A percentile compares a stretch with the other conserved stretches of the same genome.
Evolutionary conservation across 2,888 invertebrate genomes (phyloP).

Genomic region (Choreutis nemorana): DNA sequence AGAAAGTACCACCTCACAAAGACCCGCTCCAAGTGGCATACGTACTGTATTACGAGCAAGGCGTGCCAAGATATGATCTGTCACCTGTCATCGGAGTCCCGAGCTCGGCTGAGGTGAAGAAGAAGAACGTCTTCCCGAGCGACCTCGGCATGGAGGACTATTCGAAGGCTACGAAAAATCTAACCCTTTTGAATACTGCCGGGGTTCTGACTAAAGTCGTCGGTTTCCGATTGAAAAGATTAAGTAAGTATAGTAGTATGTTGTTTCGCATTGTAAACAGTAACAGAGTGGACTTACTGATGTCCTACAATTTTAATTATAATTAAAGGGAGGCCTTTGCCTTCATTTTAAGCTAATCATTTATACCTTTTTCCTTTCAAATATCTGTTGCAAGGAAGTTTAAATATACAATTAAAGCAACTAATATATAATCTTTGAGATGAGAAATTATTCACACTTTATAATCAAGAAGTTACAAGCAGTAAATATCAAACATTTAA

Average conservation of each 20-base stretch:
- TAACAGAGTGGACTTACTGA: too few relatives aligned
- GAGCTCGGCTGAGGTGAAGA: constrained; percentile 32
- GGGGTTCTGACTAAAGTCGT: constrained; percentile 46
- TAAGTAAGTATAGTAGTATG: constrained; percentile 42
- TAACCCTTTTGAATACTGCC: constrained; percentile 44
- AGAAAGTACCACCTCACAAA: constrained; percentile 28
- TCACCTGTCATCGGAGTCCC: constrained; percentile 28
- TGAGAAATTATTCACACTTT: too few relatives aligned
- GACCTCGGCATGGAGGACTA: constrained; percentile 40
- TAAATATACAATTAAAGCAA: too few relatives aligned
- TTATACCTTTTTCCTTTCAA: too few relatives aligned
- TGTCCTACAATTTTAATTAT: too few relatives aligned
- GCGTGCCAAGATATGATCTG: constrained; percentile 32
- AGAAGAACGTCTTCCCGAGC: constrained; percentile 40
- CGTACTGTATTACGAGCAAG: constrained; percentile 53
- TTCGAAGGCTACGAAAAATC: constrained; percentile 37
- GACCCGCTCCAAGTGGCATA: constrained; percentile 44
- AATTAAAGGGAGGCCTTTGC: too few relatives aligned
- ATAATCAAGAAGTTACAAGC: too few relatives aligned
- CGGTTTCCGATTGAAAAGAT: constrained; percentile 44
- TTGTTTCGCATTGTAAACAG: too few relatives aligned
- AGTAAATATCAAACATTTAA: not conserved
- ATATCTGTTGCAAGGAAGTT: too few relatives aligned
- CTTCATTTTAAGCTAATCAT: too few relatives aligned
- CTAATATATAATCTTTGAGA: too few relatives aligned